Conservation (phyloP, 1,140 invertebrate genomes). For the Drosophila sp. region DNA sequence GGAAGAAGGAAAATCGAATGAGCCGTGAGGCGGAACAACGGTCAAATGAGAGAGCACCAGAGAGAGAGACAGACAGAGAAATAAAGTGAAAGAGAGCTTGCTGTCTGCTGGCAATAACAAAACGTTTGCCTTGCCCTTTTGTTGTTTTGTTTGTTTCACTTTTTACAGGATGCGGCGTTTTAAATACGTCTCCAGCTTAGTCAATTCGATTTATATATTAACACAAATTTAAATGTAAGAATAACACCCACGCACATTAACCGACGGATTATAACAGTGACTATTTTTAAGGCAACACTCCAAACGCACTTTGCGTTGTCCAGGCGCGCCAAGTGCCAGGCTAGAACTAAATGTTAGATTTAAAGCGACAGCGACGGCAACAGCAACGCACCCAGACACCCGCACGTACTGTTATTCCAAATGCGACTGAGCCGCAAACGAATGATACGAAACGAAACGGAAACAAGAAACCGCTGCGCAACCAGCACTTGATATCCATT, state of each 20-base stretch:
- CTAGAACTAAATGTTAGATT: slow-evolving; percentile 71
- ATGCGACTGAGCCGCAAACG: slow-evolving; percentile 31
- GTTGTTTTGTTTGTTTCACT: slow-evolving; percentile 69
- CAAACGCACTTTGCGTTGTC: slow-evolving; percentile 42
- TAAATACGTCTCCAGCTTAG: slow-evolving; percentile 18
- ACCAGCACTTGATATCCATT: slow-evolving; percentile 39
- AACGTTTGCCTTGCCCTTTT: slow-evolving; percentile 69
- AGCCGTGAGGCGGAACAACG: slow-evolving; percentile 27
- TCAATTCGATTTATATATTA: slow-evolving; percentile 13
- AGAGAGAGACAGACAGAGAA: slow-evolving; percentile 14
- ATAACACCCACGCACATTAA: slow-evolving; percentile 18
- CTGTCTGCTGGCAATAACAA: slow-evolving; percentile 61
- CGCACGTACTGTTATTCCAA: slow-evolving; percentile 56
- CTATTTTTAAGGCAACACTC: slow-evolving; percentile 64
- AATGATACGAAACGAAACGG: slow-evolving; percentile 46
- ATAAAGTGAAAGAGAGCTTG: slow-evolving; percentile 19
- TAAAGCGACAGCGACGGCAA: slow-evolving; percentile 20
- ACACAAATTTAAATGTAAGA: slow-evolving; percentile 10
- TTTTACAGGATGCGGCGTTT: slow-evolving; percentile 75
- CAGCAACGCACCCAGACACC: slow-evolving; percentile 29
- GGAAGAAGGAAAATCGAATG: slow-evolving; percentile 54
- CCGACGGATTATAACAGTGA: slow-evolving; percentile 16
- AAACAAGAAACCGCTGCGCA: slow-evolving; percentile 59
- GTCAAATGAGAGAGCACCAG: slow-evolving; percentile 14
- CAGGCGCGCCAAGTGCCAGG: slow-evolving; percentile 54